Evolutionary conservation across 2,113 vertebrate genomes (phyloP).

Genomic region (Catagonus wagneri): DNA sequence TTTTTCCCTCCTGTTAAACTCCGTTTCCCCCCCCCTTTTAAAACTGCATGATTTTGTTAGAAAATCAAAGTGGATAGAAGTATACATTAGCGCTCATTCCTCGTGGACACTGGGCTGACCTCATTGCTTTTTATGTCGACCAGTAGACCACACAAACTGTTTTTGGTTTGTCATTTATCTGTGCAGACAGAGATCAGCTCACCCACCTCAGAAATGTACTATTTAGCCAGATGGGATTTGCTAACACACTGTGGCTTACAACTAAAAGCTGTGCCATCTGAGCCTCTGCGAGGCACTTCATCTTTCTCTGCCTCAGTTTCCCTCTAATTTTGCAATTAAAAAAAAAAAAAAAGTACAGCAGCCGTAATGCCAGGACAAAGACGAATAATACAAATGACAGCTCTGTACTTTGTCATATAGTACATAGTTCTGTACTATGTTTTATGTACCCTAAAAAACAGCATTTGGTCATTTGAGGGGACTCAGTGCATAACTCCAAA

Average conservation of each 20-base stretch:
- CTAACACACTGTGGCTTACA: constrained; percentile 32
- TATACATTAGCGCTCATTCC: constrained; percentile 72
- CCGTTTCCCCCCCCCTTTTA: constrained; percentile 63
- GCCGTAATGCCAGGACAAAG: neutral
- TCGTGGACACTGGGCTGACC: constrained; percentile 53
- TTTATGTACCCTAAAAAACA: neutral
- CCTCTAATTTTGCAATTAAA: neutral
- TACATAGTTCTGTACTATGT: too few relatives aligned
- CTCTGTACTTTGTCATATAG: neutral
- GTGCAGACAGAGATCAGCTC: constrained; percentile 67
- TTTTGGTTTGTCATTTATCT: constrained; percentile 78
- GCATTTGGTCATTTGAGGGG: neutral
- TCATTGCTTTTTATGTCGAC: constrained; percentile 80
- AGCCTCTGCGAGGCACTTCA: neutral
- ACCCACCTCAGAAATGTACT: constrained; percentile 58
- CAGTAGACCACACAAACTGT: constrained; percentile 73
- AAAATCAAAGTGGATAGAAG: constrained; percentile 77
- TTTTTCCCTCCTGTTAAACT: constrained; percentile 60
- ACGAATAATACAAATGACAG: neutral
- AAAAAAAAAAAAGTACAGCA: neutral
- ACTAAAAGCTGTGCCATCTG: neutral
- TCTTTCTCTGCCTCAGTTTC: constrained; percentile 41
- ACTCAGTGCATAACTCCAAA: fast-evolving
- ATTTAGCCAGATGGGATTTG: constrained; percentile 63
- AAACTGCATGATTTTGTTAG: constrained; percentile 75